These are phyloP conservation scores for Kryphioiulus occultus DNA, from an alignment of 2,888 invertebrate species.

Conservation along the genomic window DNA sequence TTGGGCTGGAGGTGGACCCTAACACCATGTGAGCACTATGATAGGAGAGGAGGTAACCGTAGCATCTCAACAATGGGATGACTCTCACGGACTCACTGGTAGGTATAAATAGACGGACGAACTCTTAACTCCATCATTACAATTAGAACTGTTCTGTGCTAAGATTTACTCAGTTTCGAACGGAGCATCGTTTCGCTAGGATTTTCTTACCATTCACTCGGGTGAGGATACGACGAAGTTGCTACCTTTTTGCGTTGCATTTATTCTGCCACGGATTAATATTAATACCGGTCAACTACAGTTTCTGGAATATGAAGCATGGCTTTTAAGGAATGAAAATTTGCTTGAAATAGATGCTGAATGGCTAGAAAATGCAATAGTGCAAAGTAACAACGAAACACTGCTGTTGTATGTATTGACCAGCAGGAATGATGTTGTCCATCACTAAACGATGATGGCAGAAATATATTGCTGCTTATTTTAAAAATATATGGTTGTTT, in stretches of 20 bases:
- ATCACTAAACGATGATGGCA: background rate
- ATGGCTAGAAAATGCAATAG: background rate
- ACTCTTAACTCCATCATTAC: constrained; percentile 2
- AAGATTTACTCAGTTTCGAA: background rate
- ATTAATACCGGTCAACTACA: background rate
- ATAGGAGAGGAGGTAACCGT: constrained; percentile 25
- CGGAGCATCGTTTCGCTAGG: background rate
- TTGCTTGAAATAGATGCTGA: background rate
- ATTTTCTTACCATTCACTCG: background rate
- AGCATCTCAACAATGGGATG: constrained; percentile 33
- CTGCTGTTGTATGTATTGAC: background rate
- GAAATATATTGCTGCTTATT: background rate
- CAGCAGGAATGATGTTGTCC: background rate
- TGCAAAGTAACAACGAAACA: background rate
- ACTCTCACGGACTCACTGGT: background rate
- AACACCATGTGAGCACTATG: constrained; percentile 1
- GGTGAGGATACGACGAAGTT: background rate
- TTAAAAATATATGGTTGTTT: background rate
- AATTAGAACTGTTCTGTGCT: constrained; percentile 26
- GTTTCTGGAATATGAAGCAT: background rate
- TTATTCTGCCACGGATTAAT: background rate
- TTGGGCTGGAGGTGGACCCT: constrained; percentile 26
- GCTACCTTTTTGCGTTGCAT: background rate
- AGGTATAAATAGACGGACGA: constrained; percentile 4
- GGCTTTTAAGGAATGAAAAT: background rate